A percentile compares a stretch with the other conserved stretches of the same genome.
Conservation (phyloP, 2,113 vertebrate species). For the Fulica atra region DNA sequence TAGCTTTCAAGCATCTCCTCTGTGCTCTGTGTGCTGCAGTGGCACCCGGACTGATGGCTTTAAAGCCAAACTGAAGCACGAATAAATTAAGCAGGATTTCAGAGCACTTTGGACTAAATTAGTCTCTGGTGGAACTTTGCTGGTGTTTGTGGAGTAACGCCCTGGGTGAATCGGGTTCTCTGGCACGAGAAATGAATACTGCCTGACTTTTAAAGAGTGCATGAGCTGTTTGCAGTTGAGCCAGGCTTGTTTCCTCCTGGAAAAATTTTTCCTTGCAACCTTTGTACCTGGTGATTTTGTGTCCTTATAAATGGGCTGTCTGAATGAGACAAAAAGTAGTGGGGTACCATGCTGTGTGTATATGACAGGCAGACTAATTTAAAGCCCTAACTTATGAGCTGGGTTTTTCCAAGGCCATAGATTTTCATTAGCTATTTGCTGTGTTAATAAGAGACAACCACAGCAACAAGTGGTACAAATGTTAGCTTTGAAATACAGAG, state of each 20-base stretch:
- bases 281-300: constrained; percentile 20
- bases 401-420: constrained; percentile 60
- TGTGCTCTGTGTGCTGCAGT: background rate
- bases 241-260: constrained; percentile 49
- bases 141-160: background rate
- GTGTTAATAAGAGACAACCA: constrained; percentile 63
- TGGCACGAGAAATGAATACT: constrained; percentile 2
- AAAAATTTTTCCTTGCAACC: constrained; percentile 28
- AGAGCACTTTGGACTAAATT: background rate
- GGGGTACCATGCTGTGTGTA: background rate
- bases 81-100: background rate
- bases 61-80: background rate
- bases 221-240: constrained; percentile 43
- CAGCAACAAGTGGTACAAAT: constrained; percentile 59
- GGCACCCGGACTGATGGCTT: background rate
- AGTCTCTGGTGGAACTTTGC: background rate
- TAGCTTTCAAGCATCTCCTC: background rate
- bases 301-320: constrained; percentile 63
- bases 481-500: constrained; percentile 65
- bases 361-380: constrained; percentile 55
- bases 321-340: constrained; percentile 45
- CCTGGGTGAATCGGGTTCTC: background rate
- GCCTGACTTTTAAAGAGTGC: constrained; percentile 48
- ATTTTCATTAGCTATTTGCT: constrained; percentile 71
- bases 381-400: constrained; percentile 61